These are phyloP conservation scores for Capitella teleta DNA, from an alignment of 1,140 invertebrate species.

Conservation along the genomic window DNA sequence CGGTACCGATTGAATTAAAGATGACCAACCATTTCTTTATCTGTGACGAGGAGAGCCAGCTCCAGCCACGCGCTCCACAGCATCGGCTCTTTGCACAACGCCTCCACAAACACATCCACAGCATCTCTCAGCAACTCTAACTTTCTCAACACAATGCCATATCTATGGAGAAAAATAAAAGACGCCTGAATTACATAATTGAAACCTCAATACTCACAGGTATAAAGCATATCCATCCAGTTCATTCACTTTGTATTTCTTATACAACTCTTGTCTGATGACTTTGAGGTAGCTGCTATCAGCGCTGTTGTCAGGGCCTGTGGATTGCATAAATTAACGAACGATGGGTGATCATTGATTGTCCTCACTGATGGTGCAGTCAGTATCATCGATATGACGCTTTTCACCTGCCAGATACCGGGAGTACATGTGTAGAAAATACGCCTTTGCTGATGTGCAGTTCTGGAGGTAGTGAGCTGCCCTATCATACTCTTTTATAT, in stretches of 20 bases:
- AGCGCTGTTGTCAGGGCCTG: no score
- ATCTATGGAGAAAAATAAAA: conserved; percentile 18
- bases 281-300: no score
- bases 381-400: conserved; percentile 71
- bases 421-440: conserved; percentile 74
- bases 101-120: conserved; percentile 62
- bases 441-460: conserved; percentile 52
- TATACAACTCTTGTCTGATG: no score
- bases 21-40: conserved; percentile 51
- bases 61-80: conserved; percentile 91
- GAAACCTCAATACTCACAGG: conserved; percentile 46
- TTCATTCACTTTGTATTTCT: background rate
- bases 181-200: background rate
- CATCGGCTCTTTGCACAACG: conserved; percentile 65
- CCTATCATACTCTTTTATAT: conserved; percentile 82
- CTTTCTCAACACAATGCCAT: conserved; percentile 82
- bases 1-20: background rate
- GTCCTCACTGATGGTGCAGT: conserved; percentile 56
- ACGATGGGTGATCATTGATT: no score
- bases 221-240: conserved; percentile 82
- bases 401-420: conserved; percentile 77
- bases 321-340: no score
- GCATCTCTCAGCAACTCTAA: conserved; percentile 65
- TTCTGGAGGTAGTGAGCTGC: conserved; percentile 71
- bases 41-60: conserved; percentile 70